phyloP scores from a whole-genome alignment of 2,888 invertebrate genomes.

The Onchidella celtica region DNA sequence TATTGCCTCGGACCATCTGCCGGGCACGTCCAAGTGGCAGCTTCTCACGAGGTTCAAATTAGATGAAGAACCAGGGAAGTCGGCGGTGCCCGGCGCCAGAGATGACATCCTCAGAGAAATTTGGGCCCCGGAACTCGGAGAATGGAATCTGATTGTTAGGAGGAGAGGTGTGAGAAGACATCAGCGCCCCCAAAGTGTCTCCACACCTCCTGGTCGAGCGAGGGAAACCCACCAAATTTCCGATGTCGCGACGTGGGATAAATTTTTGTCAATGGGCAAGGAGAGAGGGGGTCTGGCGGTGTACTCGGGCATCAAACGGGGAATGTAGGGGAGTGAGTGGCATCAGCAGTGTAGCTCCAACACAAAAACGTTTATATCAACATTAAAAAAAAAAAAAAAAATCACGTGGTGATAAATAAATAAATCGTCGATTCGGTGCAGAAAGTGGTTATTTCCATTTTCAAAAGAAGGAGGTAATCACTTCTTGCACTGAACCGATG shows the following conservation, averaged over 20 bases:
- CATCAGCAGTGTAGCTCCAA: no score
- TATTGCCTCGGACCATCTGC: slow-evolving; percentile 25
- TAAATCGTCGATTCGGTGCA: no score
- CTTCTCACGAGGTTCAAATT: slow-evolving; percentile 26
- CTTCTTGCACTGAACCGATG: no score
- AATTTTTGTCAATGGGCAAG: slow-evolving; percentile 25
- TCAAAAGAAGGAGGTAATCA: no score
- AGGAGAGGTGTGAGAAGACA: slow-evolving; percentile 18
- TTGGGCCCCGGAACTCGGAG: slow-evolving; percentile 19
- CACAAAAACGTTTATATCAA: no score
- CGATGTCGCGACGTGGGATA: slow-evolving; percentile 32
- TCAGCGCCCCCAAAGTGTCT: slow-evolving; percentile 8
- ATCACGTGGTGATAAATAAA: no score
- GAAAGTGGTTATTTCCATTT: no score
- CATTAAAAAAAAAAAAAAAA: no score
- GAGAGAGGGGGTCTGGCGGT: slow-evolving; percentile 23
- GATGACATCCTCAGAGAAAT: slow-evolving; percentile 41
- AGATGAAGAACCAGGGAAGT: slow-evolving; percentile 16
- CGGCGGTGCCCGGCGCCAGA: slow-evolving; percentile 23
- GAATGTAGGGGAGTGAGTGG: not conserved
- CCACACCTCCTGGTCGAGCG: slow-evolving; percentile 20
- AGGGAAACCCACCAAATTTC: slow-evolving; percentile 27
- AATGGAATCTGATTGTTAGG: slow-evolving; percentile 31
- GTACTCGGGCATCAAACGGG: not conserved
- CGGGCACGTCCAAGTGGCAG: slow-evolving; percentile 15